phyloP scores from a whole-genome alignment of 1,140 invertebrate species.

The Philopotamus ludificatus region DNA sequence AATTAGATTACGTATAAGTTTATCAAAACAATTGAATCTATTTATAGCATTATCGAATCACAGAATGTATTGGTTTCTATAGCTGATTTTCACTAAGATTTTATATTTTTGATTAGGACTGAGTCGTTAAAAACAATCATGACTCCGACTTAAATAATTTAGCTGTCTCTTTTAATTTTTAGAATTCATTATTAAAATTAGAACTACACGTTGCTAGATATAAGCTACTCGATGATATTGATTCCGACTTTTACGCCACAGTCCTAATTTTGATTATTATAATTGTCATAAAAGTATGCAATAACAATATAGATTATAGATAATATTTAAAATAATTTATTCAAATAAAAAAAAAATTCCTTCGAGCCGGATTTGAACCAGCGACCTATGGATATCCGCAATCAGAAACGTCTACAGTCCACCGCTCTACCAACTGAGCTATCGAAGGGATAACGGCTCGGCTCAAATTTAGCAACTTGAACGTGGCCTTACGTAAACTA shows the following conservation, averaged over 20 bases:
- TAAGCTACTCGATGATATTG: too few relatives aligned
- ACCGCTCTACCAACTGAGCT: slow-evolving; percentile 80
- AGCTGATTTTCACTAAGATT: too few relatives aligned
- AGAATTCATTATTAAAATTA: neutral
- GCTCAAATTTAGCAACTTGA: too few relatives aligned
- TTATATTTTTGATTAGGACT: too few relatives aligned
- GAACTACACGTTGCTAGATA: too few relatives aligned
- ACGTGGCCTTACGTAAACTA: too few relatives aligned
- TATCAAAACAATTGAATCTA: neutral
- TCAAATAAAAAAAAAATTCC: slow-evolving; percentile 46
- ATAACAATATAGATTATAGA: too few relatives aligned
- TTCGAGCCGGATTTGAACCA: slow-evolving; percentile 65
- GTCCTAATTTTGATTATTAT: too few relatives aligned
- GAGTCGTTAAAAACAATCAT: too few relatives aligned
- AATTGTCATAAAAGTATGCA: too few relatives aligned
- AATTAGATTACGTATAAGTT: neutral
- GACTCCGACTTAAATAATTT: neutral
- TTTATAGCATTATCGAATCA: neutral
- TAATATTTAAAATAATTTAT: neutral
- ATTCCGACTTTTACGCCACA: too few relatives aligned
- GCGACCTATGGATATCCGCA: slow-evolving; percentile 52
- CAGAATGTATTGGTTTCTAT: too few relatives aligned
- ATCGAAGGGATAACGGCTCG: slow-evolving; percentile 57
- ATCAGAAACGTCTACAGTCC: slow-evolving; percentile 67
- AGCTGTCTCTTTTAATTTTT: neutral